phyloP scores from a whole-genome alignment of 2,888 invertebrate species.

The Drosophila paranaensis region DNA sequence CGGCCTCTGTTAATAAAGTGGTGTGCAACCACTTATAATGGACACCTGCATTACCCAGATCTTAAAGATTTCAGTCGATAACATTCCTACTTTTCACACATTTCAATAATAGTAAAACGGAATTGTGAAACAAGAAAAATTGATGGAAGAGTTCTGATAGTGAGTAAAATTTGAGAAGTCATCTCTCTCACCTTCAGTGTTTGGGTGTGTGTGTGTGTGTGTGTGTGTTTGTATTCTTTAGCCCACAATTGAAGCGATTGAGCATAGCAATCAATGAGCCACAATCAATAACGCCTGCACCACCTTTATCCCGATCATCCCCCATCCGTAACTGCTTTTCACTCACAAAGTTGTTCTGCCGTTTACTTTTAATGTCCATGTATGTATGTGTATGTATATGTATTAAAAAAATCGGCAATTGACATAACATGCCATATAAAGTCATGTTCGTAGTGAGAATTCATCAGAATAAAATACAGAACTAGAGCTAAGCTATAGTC shows the following conservation, averaged over 20 bases:
- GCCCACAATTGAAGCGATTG: slow-evolving; percentile 8
- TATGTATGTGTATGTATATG: not conserved
- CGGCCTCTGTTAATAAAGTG: no score
- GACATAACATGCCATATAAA: not conserved
- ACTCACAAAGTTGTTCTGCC: slow-evolving; percentile 11
- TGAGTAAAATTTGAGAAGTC: slow-evolving; percentile 50
- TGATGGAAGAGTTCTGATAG: slow-evolving; percentile 40
- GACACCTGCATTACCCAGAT: slow-evolving; percentile 39
- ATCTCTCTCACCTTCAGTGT: slow-evolving; percentile 9
- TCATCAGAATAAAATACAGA: not conserved
- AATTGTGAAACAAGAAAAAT: slow-evolving; percentile 8
- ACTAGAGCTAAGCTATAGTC: not conserved
- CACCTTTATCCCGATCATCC: slow-evolving; percentile 18
- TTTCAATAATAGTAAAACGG: slow-evolving; percentile 21
- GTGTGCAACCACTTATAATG: not conserved
- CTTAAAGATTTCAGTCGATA: slow-evolving; percentile 19
- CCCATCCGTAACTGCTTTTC: not conserved
- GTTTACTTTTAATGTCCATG: slow-evolving; percentile 5
- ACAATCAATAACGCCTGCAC: slow-evolving; percentile 13
- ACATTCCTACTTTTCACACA: slow-evolving; percentile 32
- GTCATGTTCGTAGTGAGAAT: slow-evolving; percentile 13
- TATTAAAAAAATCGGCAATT: not conserved
- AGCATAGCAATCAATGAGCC: slow-evolving; percentile 26
- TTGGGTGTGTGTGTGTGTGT: not conserved
- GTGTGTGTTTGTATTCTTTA: slow-evolving; percentile 3